Conservation (phyloP, 2,113 vertebrate species). For the Vicugna pacos region DNA sequence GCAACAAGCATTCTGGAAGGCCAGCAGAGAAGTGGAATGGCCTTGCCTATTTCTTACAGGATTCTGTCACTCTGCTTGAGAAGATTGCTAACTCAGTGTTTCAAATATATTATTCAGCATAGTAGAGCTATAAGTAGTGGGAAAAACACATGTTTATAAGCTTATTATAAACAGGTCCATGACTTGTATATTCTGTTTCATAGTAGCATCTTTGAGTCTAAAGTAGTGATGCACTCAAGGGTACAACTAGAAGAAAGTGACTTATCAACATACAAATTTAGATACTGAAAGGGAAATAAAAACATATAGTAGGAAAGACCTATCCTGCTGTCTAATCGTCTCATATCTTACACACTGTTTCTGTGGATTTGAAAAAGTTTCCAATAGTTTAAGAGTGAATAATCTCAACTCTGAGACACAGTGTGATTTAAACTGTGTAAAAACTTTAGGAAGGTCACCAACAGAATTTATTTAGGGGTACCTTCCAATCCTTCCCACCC, state of each 20-base stretch:
- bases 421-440: conserved; percentile 10
- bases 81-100: not conserved
- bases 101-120: conserved; percentile 15
- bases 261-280: not conserved
- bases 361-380: conserved; percentile 12
- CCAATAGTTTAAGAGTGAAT: not conserved
- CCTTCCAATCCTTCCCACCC: not conserved
- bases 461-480: not conserved
- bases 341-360: not conserved
- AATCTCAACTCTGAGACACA: not conserved
- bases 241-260: not conserved
- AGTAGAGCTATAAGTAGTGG: not conserved
- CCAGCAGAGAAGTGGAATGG: not conserved
- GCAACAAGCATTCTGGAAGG: not conserved
- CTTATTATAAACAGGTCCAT: not conserved
- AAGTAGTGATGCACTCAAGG: not conserved
- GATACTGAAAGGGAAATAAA: not conserved
- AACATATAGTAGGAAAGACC: not conserved
- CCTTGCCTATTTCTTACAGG: not conserved
- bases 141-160: not conserved
- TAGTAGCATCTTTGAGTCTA: conserved; percentile 21
- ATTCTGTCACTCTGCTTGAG: not conserved
- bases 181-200: not conserved
- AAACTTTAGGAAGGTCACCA: not conserved
- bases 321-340: not conserved